These are phyloP conservation scores for Melierax canorus DNA, from an alignment of 2,113 vertebrate genomes.

Conservation along the genomic window DNA sequence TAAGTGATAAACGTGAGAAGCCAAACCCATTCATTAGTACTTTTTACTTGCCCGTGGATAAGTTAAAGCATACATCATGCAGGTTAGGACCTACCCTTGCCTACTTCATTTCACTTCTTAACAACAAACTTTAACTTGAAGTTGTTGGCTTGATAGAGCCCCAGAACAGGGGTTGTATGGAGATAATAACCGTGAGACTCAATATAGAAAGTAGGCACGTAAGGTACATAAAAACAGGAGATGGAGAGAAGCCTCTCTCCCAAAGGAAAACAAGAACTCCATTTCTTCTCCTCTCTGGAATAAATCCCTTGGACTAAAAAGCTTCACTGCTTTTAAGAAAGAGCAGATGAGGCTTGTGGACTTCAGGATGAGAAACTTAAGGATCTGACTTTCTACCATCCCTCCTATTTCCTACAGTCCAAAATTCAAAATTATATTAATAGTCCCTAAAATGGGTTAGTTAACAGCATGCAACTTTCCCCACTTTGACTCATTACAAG, in stretches of 20 bases:
- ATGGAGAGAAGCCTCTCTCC: neutral
- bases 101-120: neutral
- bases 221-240: neutral
- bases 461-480: neutral
- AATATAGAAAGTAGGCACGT: accelerated
- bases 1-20: neutral
- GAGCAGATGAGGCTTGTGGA: neutral
- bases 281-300: neutral
- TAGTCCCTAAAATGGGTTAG: neutral
- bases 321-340: neutral
- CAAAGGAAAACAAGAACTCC: neutral
- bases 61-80: neutral
- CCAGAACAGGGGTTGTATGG: neutral
- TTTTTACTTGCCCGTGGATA: neutral
- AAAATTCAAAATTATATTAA: neutral
- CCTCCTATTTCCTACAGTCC: neutral
- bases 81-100: neutral
- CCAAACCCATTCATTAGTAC: neutral
- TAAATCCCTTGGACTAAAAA: neutral
- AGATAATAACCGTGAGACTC: accelerated
- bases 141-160: neutral
- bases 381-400: neutral
- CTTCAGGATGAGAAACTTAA: neutral
- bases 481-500: neutral
- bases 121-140: neutral